Conservation (phyloP, 2,888 invertebrate species). For the Synanthedon andrenaeformis region DNA sequence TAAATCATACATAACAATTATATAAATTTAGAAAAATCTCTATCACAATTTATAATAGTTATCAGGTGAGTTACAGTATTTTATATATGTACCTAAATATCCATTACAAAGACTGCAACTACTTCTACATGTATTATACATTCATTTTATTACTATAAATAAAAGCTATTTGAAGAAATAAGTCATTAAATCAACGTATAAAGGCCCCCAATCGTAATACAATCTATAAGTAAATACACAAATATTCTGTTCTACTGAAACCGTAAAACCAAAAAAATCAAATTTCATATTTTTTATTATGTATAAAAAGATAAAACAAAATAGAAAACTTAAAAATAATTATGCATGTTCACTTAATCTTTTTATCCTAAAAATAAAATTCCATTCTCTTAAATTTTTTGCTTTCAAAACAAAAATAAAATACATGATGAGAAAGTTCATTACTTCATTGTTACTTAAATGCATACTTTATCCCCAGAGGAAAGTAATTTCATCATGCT, state of each 20-base stretch:
- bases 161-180: background rate
- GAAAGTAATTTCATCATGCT: too few species aligned
- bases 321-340: too few species aligned
- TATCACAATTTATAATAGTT: conserved; percentile 12
- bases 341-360: too few species aligned
- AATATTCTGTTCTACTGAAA: too few species aligned
- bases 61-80: background rate
- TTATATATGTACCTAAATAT: background rate
- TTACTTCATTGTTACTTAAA: too few species aligned
- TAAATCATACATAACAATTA: conserved; percentile 10
- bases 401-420: too few species aligned
- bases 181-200: background rate
- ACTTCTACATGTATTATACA: background rate
- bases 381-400: too few species aligned
- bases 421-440: too few species aligned
- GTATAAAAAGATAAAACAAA: background rate
- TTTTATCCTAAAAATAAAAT: too few species aligned
- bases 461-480: too few species aligned
- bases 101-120: background rate
- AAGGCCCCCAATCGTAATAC: background rate
- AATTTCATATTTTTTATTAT: background rate
- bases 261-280: background rate
- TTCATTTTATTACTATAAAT: background rate
- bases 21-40: conserved; percentile 28
- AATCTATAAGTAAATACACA: background rate